Percentiles rank a stretch among this genome's conserved stretches.
phyloP scores from a whole-genome alignment of 2,888 invertebrate genomes.

The Drosophila nr. perissopoda region DNA sequence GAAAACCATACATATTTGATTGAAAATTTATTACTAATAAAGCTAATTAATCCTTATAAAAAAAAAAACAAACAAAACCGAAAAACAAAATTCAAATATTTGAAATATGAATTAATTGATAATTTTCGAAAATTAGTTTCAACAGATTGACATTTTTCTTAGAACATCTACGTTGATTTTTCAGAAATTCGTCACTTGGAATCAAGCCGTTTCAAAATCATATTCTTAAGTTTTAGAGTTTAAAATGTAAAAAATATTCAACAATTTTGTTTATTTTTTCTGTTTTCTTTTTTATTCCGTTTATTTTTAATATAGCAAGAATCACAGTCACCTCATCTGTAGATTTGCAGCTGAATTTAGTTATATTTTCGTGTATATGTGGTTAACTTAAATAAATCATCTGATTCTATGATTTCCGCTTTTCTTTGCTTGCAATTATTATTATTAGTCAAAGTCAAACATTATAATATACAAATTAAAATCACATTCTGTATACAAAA shows the following conservation, averaged over 20 bases:
- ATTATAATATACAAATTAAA: conserved; percentile 17
- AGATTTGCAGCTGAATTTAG: conserved; percentile 42
- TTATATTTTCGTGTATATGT: conserved; percentile 18
- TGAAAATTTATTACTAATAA: conserved; percentile 65
- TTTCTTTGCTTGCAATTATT: conserved; percentile 14
- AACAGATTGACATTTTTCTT: conserved; percentile 2
- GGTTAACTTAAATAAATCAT: conserved; percentile 34
- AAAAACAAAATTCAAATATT: conserved; percentile 30
- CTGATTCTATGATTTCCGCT: conserved; percentile 4
- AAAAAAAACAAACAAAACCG: conserved; percentile 3
- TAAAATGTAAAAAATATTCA: conserved; percentile 1
- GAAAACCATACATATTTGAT: conserved; percentile 52
- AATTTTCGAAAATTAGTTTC: background rate
- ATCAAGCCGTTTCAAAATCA: conserved; percentile 2
- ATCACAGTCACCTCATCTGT: conserved; percentile 59
- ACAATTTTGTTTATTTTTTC: conserved; percentile 34
- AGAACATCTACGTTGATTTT: conserved; percentile 13
- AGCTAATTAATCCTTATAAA: conserved; percentile 58
- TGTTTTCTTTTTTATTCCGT: conserved; percentile 39
- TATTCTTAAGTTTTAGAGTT: conserved; percentile 8
- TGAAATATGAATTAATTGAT: conserved; percentile 18
- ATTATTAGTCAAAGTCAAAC: conserved; percentile 8
- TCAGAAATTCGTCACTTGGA: conserved; percentile 9
- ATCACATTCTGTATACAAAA: conserved; percentile 15
- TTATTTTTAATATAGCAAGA: conserved; percentile 65